Percentiles rank a stretch among this genome's conserved stretches.
Evolutionary conservation across 2,888 invertebrate genomes (phyloP).

Genomic region (Polydrusus tereticollis): DNA sequence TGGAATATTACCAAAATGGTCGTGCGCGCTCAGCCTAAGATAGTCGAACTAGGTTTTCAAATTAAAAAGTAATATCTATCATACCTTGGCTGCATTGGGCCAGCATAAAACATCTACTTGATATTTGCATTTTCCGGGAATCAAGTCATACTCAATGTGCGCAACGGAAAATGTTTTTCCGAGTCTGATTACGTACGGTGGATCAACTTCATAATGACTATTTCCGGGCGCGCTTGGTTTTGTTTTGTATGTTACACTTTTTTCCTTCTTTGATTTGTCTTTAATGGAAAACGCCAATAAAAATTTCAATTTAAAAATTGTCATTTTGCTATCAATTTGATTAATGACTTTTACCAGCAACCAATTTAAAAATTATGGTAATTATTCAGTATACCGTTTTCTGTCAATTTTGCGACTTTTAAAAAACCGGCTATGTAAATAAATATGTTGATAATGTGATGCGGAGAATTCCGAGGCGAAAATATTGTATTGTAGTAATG

Average conservation of each 20-base stretch:
- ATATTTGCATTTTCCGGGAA: conserved; percentile 53
- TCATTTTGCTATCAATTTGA: conserved; percentile 39
- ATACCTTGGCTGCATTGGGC: conserved; percentile 53
- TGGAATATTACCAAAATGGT: too few species aligned
- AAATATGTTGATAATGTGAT: too few species aligned
- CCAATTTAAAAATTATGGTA: too few species aligned
- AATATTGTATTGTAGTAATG: too few species aligned
- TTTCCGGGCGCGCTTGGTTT: not conserved
- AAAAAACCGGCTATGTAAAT: too few species aligned
- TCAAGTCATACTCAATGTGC: conserved; percentile 55
- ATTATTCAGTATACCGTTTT: too few species aligned
- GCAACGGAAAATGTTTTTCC: conserved; percentile 46
- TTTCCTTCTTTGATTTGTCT: conserved; percentile 22
- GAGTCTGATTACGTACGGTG: conserved; percentile 39
- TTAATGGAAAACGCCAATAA: conserved; percentile 48
- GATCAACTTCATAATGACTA: too few species aligned
- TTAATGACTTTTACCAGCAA: not conserved
- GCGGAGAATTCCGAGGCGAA: too few species aligned
- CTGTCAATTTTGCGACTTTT: too few species aligned
- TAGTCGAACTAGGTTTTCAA: too few species aligned
- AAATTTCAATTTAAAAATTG: conserved; percentile 50
- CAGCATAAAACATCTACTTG: conserved; percentile 56
- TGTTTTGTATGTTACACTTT: conserved; percentile 12
- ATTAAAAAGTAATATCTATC: too few species aligned
- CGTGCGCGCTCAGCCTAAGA: too few species aligned